Conservation (phyloP, 2,113 vertebrate species). For the Prionailurus viverrinus region DNA sequence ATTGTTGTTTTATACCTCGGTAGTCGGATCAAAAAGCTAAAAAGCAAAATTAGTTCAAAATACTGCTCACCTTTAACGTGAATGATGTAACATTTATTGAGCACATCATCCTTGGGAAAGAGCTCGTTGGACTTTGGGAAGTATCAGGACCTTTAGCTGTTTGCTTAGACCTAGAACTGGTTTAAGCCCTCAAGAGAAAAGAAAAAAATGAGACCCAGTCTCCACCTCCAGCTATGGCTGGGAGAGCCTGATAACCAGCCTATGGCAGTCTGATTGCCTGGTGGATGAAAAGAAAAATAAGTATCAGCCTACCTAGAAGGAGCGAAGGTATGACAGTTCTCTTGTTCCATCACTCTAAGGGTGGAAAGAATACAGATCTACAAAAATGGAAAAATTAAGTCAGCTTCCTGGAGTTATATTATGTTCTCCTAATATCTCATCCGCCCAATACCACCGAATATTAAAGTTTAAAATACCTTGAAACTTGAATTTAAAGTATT, state of each 20-base stretch:
- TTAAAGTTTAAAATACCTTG: background rate
- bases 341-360: background rate
- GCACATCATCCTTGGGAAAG: background rate
- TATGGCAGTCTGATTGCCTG: background rate
- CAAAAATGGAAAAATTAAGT: background rate
- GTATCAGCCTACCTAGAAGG: background rate
- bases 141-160: background rate
- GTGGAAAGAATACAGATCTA: background rate
- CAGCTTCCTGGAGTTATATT: background rate
- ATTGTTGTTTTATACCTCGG: background rate
- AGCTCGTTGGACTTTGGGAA: background rate
- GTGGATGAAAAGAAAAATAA: background rate
- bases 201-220: background rate
- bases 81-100: background rate
- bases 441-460: background rate
- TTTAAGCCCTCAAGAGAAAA: background rate
- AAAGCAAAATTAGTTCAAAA: background rate
- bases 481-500: background rate
- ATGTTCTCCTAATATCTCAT: background rate
- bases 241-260: too few relatives aligned
- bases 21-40: background rate
- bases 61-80: background rate
- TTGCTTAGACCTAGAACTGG: background rate
- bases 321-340: background rate
- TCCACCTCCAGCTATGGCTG: background rate